Conservation (phyloP, 1,140 invertebrate genomes). For the Zaprionus africanus region DNA sequence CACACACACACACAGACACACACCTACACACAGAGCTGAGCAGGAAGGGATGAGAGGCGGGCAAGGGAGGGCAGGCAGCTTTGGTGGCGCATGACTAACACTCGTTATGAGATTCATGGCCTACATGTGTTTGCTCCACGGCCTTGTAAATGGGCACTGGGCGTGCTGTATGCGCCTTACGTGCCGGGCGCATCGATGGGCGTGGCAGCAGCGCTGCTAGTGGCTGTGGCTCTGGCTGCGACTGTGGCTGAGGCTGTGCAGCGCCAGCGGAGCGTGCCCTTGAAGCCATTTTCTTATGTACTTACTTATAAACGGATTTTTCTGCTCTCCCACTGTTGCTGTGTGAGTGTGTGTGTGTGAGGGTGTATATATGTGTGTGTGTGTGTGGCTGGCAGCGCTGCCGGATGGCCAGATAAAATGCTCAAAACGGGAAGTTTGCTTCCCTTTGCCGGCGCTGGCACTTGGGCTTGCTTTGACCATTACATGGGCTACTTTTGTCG, state of each 20-base stretch:
- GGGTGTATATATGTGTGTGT: slow-evolving; percentile 21
- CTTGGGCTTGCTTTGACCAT: slow-evolving; percentile 71
- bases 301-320: slow-evolving; percentile 76
- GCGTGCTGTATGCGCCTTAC: slow-evolving; percentile 72
- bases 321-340: background rate
- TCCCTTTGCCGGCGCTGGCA: slow-evolving; percentile 57
- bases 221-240: slow-evolving; percentile 26
- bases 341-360: slow-evolving; percentile 10
- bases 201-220: slow-evolving; percentile 31
- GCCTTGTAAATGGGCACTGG: slow-evolving; percentile 76
- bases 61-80: background rate
- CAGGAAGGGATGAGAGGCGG: background rate
- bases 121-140: slow-evolving; percentile 80
- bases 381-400: slow-evolving; percentile 44
- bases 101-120: slow-evolving; percentile 81
- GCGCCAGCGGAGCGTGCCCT: slow-evolving; percentile 67
- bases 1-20: slow-evolving; percentile 17
- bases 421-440: slow-evolving; percentile 77
- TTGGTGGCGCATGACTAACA: slow-evolving; percentile 74
- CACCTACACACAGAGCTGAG: slow-evolving; percentile 14
- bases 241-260: slow-evolving; percentile 2
- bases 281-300: slow-evolving; percentile 78
- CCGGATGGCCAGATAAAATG: slow-evolving; percentile 69
- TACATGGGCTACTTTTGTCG: slow-evolving; percentile 76
- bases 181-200: slow-evolving; percentile 57